Base-by-base conservation (phyloP, 2,113 vertebrate genomes). In the Chroicocephalus ridibundus region DNA sequence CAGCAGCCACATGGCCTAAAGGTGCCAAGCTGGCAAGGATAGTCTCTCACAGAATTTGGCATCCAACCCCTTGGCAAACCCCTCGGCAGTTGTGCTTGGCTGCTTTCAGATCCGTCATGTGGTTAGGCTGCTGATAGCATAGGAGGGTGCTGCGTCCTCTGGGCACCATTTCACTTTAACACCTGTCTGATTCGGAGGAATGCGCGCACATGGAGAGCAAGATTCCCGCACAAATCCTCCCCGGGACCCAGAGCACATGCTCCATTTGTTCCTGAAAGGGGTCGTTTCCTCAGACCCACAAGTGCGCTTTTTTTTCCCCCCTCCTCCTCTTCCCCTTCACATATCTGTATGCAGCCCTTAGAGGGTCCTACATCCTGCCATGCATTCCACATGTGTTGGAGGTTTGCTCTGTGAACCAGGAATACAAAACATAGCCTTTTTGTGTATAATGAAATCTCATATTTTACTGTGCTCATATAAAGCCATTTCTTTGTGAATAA, bases 21-120 rank as follows among this genome's bases (percentile, higher is more conserved):
- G 97, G 97, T 97, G 97, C 97, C 97, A 96, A 92, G 97, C 98
- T 96, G 97, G 97, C 95, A 97, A 72, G 90, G 96, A 97, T 96
- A 68, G 42, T 89, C 92, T 60, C 64, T 86, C 70, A 71, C 85
- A 66, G 87, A 84, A 91, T 96, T 98, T 97, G 97, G 97, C 97
- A 98, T 94, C 49, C 3, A 47, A 95, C 46, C 58, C 76, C 96
- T 95, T 78, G 96, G 97, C 97, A 92, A 91, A 93, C 25, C 32
- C 91, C 96, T 46, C 93, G 46, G 31, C 95, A 87, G 94, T 96
- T 52, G 92, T 96, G 98, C 98, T 98, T 96, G 97, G 97, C 94
- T 95, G 97, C 93, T 85, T 81, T 42, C 4, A 44, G 95, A 88
- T 72, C 92, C 18, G 86, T 98, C 97, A 98, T 87, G 97, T 96